These are phyloP conservation scores for Pachycephala philippinensis DNA, from an alignment of 2,113 vertebrate genomes.

Conservation along the genomic window DNA sequence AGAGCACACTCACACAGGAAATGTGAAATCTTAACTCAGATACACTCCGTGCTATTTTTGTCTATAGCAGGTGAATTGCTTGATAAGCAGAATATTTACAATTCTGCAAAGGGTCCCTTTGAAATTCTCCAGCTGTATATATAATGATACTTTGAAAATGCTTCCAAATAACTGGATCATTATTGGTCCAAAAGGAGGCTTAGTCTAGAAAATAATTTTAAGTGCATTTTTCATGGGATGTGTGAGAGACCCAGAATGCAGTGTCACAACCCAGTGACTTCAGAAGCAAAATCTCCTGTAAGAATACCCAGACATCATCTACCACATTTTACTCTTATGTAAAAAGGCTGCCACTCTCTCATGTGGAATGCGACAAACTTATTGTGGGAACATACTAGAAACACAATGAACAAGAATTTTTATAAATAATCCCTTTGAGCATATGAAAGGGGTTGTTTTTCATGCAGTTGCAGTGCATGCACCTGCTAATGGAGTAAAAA, in stretches of 20 bases:
- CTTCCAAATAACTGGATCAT: background rate
- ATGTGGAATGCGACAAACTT: background rate
- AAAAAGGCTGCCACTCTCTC: background rate
- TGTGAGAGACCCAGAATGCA: background rate
- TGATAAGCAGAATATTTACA: slow-evolving; percentile 3
- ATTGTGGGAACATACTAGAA: background rate
- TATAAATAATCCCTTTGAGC: background rate
- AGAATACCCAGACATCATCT: background rate
- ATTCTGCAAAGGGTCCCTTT: background rate
- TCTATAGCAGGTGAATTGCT: background rate
- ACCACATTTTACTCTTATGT: background rate
- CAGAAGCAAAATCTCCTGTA: background rate
- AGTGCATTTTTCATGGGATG: background rate
- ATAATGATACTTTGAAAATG: background rate
- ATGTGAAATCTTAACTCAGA: background rate
- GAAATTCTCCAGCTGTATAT: background rate
- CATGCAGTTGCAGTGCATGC: background rate
- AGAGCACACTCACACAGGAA: background rate
- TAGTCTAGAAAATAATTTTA: background rate
- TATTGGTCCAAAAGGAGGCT: background rate
- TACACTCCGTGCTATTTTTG: background rate
- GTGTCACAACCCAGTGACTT: background rate
- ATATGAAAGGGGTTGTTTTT: background rate
- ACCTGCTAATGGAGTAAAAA: background rate
- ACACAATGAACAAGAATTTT: background rate